Percentiles rank a stretch among this genome's conserved stretches.
Conservation (phyloP, 2,888 invertebrate species). For the Agrypnus murinus region DNA sequence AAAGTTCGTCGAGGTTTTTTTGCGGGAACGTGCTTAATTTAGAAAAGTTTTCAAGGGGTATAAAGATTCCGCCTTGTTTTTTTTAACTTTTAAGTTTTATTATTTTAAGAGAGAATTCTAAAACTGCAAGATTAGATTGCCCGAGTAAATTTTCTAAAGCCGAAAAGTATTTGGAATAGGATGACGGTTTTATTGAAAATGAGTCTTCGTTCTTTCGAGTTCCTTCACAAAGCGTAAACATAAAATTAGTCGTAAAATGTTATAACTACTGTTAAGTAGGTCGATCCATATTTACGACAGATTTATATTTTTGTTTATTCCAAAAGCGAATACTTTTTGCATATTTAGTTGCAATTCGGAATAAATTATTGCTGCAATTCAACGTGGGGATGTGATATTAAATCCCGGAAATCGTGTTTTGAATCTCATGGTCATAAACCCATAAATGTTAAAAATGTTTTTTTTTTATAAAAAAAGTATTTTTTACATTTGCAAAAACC, state of each 20-base stretch:
- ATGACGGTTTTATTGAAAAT: constrained; percentile 24
- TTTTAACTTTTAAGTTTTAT: constrained; percentile 29
- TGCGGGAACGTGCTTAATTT: constrained; percentile 42
- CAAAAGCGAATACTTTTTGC: constrained; percentile 23
- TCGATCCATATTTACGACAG: constrained; percentile 37
- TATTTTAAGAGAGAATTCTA: constrained; percentile 27
- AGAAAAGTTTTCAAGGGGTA: constrained; percentile 27
- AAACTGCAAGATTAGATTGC: constrained; percentile 17
- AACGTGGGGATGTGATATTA: no score
- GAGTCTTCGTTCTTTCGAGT: constrained; percentile 2
- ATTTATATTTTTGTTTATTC: constrained; percentile 45
- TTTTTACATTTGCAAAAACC: not conserved
- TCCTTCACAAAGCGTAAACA: constrained; percentile 16
- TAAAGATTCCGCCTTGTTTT: constrained; percentile 22
- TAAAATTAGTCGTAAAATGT: constrained; percentile 34
- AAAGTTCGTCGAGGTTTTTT: constrained; percentile 43
- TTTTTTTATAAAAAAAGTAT: no score
- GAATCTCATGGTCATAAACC: no score
- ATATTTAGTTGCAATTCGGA: constrained; percentile 16
- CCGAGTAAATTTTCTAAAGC: not conserved
- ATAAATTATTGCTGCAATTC: constrained; percentile 24
- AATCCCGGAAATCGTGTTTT: no score
- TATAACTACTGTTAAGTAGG: constrained; percentile 26
- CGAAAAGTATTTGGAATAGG: constrained; percentile 3
- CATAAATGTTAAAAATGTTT: no score